These are phyloP conservation scores for Strigamia transsilvanica DNA, from an alignment of 2,888 invertebrate genomes.

Conservation along the genomic window DNA sequence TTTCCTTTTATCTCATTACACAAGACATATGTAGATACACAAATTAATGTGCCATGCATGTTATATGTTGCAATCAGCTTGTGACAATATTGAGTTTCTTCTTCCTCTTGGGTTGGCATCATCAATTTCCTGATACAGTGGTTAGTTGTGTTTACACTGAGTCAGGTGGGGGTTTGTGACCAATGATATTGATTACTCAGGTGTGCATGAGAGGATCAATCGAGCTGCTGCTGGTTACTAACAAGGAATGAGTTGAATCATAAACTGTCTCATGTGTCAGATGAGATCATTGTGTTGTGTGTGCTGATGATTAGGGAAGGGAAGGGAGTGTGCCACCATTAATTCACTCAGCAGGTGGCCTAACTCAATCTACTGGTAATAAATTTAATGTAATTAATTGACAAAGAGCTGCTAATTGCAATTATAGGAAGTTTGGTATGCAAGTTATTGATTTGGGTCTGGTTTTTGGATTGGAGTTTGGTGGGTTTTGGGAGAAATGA, in stretches of 20 bases:
- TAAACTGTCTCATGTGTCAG: not conserved
- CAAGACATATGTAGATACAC: no score
- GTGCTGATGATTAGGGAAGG: not conserved
- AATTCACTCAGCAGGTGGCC: not conserved
- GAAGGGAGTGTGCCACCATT: not conserved
- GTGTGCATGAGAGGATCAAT: not conserved
- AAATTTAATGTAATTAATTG: not conserved
- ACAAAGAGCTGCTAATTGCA: not conserved
- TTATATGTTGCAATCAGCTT: no score
- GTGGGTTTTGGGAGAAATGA: no score
- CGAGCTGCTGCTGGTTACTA: not conserved
- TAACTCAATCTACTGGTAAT: not conserved
- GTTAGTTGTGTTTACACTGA: no score
- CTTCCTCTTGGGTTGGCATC: no score
- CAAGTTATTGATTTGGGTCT: no score
- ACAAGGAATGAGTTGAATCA: not conserved
- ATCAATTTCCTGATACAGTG: no score
- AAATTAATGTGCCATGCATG: no score
- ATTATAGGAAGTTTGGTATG: not conserved
- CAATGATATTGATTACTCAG: not conserved
- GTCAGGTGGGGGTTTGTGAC: not conserved
- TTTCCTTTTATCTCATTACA: no score
- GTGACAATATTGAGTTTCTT: no score
- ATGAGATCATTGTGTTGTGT: not conserved
- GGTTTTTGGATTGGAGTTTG: no score